Conservation (phyloP, 2,113 vertebrate genomes). For the Malaclemys terrapin region DNA sequence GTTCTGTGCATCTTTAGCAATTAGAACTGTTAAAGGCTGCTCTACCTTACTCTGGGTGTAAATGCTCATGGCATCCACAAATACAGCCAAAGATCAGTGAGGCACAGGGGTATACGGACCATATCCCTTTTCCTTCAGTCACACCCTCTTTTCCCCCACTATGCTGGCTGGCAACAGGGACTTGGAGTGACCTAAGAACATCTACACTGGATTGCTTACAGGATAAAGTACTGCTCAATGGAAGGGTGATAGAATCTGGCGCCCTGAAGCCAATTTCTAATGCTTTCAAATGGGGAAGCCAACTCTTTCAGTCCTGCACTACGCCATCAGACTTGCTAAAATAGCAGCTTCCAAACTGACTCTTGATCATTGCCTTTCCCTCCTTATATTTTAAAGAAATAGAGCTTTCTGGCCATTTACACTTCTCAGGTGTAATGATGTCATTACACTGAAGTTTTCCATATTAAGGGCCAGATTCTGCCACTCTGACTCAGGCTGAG, state of each 20-base stretch:
- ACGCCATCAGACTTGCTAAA: background rate
- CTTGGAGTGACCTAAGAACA: background rate
- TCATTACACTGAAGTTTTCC: background rate
- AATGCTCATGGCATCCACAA: background rate
- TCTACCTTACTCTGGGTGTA: background rate
- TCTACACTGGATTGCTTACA: background rate
- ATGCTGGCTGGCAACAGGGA: background rate
- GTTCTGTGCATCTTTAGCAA: rapidly evolving
- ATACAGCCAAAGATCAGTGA: background rate
- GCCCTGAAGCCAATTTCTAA: background rate
- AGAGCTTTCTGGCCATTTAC: background rate
- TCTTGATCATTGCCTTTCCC: background rate
- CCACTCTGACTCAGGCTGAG: background rate
- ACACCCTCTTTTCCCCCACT: background rate
- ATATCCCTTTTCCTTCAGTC: background rate
- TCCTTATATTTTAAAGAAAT: background rate
- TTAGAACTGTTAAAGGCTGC: background rate
- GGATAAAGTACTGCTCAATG: background rate
- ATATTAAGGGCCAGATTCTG: background rate
- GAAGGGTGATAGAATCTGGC: background rate
- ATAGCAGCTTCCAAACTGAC: background rate
- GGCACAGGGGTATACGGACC: background rate
- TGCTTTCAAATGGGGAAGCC: background rate
- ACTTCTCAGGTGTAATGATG: background rate
- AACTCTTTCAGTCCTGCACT: background rate